Conservation (phyloP, 2,797 vertebrate species). For the Scomberomorus guttatus region DNA sequence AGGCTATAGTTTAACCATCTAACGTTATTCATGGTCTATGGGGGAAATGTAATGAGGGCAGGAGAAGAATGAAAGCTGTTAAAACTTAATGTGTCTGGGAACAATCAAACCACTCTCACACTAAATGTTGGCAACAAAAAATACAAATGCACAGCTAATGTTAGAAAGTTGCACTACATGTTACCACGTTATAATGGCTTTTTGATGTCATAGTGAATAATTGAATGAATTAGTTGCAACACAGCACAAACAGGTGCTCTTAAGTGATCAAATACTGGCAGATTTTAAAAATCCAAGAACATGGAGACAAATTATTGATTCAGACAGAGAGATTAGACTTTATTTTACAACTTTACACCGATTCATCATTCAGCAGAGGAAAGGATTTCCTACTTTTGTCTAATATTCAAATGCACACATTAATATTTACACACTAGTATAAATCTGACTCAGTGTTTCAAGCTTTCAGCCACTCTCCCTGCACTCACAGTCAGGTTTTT, state of each 20-base stretch:
- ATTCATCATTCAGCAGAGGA: not conserved
- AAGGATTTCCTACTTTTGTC: not conserved
- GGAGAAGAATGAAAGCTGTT: not conserved
- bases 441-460: not conserved
- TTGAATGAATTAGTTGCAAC: too few species aligned
- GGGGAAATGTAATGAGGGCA: too few species aligned
- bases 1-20: too few species aligned
- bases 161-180: too few species aligned
- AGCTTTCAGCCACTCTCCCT: not conserved
- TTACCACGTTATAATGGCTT: not conserved
- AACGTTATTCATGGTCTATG: too few species aligned
- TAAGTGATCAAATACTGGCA: not conserved
- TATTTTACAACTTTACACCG: not conserved
- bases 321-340: not conserved
- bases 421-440: not conserved
- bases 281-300: not conserved
- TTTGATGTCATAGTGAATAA: not conserved
- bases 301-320: not conserved
- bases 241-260: too few species aligned
- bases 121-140: not conserved
- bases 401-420: not conserved
- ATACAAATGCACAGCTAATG: not conserved
- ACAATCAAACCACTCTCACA: not conserved
- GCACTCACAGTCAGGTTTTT: conserved; percentile 19
- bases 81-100: not conserved